These are phyloP conservation scores for Urosaurus nigricauda DNA, from an alignment of 2,797 vertebrate species.

Conservation along the genomic window DNA sequence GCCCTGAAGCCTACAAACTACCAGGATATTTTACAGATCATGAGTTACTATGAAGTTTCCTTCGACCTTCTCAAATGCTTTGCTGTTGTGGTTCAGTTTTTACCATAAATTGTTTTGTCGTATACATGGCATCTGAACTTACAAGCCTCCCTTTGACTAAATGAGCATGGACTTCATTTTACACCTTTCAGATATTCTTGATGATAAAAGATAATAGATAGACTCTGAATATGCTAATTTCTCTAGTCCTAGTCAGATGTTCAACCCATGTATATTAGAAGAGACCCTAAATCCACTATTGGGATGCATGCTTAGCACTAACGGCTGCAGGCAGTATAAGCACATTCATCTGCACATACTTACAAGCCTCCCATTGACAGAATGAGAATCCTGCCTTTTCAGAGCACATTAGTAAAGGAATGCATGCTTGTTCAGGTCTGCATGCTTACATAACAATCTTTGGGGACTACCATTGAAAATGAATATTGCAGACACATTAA, in stretches of 20 bases:
- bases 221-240: constrained; percentile 33
- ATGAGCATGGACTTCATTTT: too few species aligned
- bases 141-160: background rate
- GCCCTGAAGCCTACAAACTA: background rate
- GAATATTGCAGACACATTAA: too few species aligned
- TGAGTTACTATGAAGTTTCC: background rate
- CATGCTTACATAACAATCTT: too few species aligned
- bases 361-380: background rate
- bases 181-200: too few species aligned
- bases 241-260: background rate
- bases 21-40: background rate
- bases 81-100: background rate
- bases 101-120: constrained; percentile 37
- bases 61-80: background rate
- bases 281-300: background rate
- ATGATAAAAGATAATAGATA: too few species aligned
- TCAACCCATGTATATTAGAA: background rate
- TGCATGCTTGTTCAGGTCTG: too few species aligned
- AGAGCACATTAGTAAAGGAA: too few species aligned
- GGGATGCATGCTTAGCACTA: background rate
- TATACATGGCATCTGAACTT: constrained; percentile 19
- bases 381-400: too few species aligned
- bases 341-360: background rate
- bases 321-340: background rate
- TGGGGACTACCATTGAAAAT: too few species aligned